Conservation (phyloP, 2,888 invertebrate species). For the Phalangium opilio region DNA sequence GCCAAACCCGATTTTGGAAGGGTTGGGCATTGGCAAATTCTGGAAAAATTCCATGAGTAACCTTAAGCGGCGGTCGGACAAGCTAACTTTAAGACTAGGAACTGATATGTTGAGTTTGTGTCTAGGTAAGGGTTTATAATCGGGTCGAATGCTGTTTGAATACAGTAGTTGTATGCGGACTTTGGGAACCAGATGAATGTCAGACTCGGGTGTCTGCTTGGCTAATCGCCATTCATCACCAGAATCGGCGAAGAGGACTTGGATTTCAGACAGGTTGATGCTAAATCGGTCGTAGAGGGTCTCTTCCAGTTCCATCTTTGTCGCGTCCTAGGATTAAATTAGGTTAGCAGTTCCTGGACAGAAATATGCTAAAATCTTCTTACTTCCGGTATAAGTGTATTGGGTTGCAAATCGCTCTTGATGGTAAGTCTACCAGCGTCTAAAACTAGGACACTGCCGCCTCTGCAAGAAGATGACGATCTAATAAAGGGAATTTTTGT, state of each 20-base stretch:
- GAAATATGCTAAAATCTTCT: slow-evolving; percentile 3
- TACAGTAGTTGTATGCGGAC: slow-evolving; percentile 47
- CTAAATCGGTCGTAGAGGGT: slow-evolving; percentile 59
- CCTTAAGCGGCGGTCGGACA: slow-evolving; percentile 54
- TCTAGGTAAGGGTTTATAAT: slow-evolving; percentile 53
- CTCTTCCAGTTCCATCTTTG: slow-evolving; percentile 66
- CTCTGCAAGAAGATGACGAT: slow-evolving; percentile 26
- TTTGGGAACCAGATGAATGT: slow-evolving; percentile 55
- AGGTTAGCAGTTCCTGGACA: not conserved
- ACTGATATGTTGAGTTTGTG: slow-evolving; percentile 58
- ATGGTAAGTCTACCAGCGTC: slow-evolving; percentile 54
- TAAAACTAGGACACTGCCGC: slow-evolving; percentile 51
- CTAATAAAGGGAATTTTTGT: not conserved
- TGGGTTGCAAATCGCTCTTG: slow-evolving; percentile 56
- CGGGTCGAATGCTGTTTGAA: slow-evolving; percentile 56
- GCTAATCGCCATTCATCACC: slow-evolving; percentile 60
- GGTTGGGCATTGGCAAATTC: slow-evolving; percentile 35
- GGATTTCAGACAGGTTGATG: slow-evolving; percentile 49
- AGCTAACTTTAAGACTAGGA: slow-evolving; percentile 53
- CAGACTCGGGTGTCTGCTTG: slow-evolving; percentile 52
- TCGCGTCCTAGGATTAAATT: slow-evolving; percentile 40
- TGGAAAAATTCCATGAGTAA: slow-evolving; percentile 47
- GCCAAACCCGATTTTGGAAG: slow-evolving; percentile 1
- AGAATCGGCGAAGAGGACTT: slow-evolving; percentile 46
- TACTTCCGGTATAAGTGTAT: slow-evolving; percentile 44